These are phyloP conservation scores for Drosophila antonietae DNA, from an alignment of 2,888 invertebrate species.

Conservation along the genomic window DNA sequence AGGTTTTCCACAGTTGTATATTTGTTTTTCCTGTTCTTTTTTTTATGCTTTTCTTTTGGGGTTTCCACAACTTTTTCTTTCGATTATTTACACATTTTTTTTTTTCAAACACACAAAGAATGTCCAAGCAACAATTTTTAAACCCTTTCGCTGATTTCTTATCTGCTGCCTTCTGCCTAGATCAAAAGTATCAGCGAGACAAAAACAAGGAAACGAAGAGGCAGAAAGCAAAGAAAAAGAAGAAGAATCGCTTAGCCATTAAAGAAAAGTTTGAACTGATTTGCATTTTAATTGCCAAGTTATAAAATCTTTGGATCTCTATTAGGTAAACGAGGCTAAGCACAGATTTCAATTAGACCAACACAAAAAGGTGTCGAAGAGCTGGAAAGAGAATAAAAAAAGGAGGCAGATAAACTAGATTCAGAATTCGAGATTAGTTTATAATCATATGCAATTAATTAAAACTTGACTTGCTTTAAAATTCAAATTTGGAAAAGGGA, in stretches of 20 bases:
- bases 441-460: slow-evolving; percentile 7
- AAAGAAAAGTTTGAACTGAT: slow-evolving; percentile 53
- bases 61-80: slow-evolving; percentile 50
- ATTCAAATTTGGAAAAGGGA: not conserved
- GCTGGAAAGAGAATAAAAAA: not conserved
- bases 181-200: slow-evolving; percentile 29
- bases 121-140: slow-evolving; percentile 39
- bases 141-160: slow-evolving; percentile 37
- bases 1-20: slow-evolving; percentile 60
- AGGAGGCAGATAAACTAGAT: not conserved
- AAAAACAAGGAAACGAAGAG: not conserved
- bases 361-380: slow-evolving; percentile 33
- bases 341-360: slow-evolving; percentile 47
- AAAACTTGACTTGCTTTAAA: not conserved
- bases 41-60: slow-evolving; percentile 36
- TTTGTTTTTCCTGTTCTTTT: slow-evolving; percentile 41
- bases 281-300: slow-evolving; percentile 47
- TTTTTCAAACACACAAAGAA: slow-evolving; percentile 11
- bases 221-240: not conserved
- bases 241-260: slow-evolving; percentile 39
- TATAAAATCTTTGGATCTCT: slow-evolving; percentile 36
- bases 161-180: slow-evolving; percentile 1
- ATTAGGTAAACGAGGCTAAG: slow-evolving; percentile 40
- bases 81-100: slow-evolving; percentile 64
- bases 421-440: not conserved